Percentiles rank a stretch among this genome's conserved stretches.
Evolutionary conservation across 2,888 invertebrate species (phyloP).

Genomic region (Pterobdella sp.): DNA sequence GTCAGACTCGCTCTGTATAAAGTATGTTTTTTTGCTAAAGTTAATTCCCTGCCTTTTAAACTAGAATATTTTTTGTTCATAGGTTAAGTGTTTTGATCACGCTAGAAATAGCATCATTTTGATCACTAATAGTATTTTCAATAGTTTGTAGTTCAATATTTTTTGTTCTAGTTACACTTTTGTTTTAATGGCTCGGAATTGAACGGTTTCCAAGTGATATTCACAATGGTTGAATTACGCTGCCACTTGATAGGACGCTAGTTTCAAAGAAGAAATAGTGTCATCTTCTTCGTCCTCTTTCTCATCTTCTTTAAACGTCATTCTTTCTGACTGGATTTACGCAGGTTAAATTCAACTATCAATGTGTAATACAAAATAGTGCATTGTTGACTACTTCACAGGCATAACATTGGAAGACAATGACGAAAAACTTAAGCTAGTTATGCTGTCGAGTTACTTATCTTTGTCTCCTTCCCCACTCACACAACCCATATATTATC

Average conservation of each 20-base stretch:
- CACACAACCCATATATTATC: conserved; percentile 37
- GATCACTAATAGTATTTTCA: too few relatives aligned
- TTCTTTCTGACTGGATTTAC: not conserved
- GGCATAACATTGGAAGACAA: conserved; percentile 41
- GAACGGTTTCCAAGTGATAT: too few relatives aligned
- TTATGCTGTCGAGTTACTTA: conserved; percentile 43
- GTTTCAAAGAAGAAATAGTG: not conserved
- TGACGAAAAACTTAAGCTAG: conserved; percentile 42
- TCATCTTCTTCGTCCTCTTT: not conserved
- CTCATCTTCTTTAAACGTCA: not conserved
- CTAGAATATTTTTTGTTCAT: too few relatives aligned
- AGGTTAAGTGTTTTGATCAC: too few relatives aligned
- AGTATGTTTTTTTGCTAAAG: conserved; percentile 1
- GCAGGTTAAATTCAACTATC: not conserved
- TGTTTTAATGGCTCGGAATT: too few relatives aligned
- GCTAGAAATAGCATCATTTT: too few relatives aligned
- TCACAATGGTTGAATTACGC: too few relatives aligned
- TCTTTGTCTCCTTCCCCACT: conserved; percentile 40
- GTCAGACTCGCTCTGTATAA: not conserved
- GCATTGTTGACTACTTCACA: conserved; percentile 40
- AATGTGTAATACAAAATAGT: too few relatives aligned
- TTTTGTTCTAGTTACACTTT: too few relatives aligned
- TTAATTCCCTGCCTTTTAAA: too few relatives aligned
- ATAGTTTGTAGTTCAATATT: too few relatives aligned
- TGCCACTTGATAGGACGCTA: not conserved